Evolutionary conservation across 2,888 invertebrate genomes (phyloP).

Genomic region (Scelioninae gen. 2): DNA sequence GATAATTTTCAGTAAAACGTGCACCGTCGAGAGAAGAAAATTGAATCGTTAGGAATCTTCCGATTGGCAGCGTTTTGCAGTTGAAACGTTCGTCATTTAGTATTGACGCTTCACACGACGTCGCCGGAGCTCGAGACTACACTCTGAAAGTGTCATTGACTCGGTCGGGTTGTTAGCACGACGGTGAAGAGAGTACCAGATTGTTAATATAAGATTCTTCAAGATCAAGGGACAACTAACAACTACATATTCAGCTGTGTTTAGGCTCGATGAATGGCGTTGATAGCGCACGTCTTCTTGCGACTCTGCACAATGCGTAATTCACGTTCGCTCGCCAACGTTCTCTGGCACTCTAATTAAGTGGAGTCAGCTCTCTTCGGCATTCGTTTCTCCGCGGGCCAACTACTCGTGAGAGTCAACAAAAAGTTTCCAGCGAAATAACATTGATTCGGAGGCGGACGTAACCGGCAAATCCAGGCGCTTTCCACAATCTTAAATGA

Average conservation of each 20-base stretch:
- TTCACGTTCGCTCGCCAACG: conserved; percentile 55
- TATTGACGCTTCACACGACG: conserved; percentile 19
- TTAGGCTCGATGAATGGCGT: conserved; percentile 65
- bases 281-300: conserved; percentile 70
- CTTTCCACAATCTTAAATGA: no score
- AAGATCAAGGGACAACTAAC: conserved; percentile 58
- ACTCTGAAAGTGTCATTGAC: conserved; percentile 51
- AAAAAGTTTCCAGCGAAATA: conserved; percentile 64
- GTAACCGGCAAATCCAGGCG: no score
- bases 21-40: no score
- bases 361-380: conserved; percentile 66
- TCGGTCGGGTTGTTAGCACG: conserved; percentile 54
- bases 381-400: conserved; percentile 42
- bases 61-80: neutral
- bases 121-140: conserved; percentile 21
- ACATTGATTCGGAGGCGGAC: conserved; percentile 57
- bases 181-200: conserved; percentile 68
- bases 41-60: no score
- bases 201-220: conserved; percentile 67
- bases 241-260: conserved; percentile 62
- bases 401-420: conserved; percentile 57
- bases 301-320: conserved; percentile 61
- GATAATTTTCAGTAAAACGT: no score
- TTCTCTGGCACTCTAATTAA: conserved; percentile 67
- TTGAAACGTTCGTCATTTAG: conserved; percentile 21